These are phyloP conservation scores for Erinaceus europaeus DNA, from an alignment of 2,113 vertebrate genomes.

Conservation along the genomic window DNA sequence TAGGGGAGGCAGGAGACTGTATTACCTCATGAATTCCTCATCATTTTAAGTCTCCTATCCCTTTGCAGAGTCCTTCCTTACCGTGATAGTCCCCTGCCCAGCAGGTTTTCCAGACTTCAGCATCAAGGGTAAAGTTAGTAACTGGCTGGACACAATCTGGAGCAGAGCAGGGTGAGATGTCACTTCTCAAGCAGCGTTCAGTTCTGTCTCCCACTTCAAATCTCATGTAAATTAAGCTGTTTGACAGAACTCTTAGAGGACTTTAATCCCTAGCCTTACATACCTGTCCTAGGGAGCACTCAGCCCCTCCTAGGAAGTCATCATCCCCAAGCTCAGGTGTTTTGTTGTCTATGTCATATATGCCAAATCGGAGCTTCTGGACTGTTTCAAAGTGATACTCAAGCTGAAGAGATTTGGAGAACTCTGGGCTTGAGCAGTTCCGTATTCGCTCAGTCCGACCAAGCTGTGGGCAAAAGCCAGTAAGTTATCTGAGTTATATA, in stretches of 20 bases:
- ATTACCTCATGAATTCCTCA: slow-evolving; percentile 28
- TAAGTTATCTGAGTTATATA: not conserved
- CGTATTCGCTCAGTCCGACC: slow-evolving; percentile 87
- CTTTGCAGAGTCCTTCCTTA: slow-evolving; percentile 54
- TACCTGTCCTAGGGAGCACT: slow-evolving; percentile 94
- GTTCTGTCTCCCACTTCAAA: not conserved
- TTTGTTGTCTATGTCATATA: slow-evolving; percentile 95
- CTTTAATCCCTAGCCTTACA: not conserved
- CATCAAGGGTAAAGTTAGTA: slow-evolving; percentile 87
- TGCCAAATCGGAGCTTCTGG: slow-evolving; percentile 88
- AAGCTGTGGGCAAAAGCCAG: slow-evolving; percentile 80
- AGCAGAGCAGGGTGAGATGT: not conserved
- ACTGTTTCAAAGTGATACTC: slow-evolving; percentile 94
- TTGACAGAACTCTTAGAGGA: not conserved
- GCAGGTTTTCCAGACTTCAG: slow-evolving; percentile 92
- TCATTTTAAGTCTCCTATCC: not conserved
- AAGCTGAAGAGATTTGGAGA: slow-evolving; percentile 88
- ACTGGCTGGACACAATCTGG: slow-evolving; percentile 92
- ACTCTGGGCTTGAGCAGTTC: slow-evolving; percentile 89
- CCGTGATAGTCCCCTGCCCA: slow-evolving; percentile 90
- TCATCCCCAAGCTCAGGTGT: slow-evolving; percentile 87
- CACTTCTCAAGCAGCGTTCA: not conserved
- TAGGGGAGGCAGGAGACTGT: not conserved
- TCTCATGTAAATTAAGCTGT: not conserved
- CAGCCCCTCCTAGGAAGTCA: slow-evolving; percentile 91